Evolutionary conservation across 2,797 vertebrate genomes (phyloP), one percentile per base, ranked within the genome.

Genomic region (Ispidina picta): DNA sequence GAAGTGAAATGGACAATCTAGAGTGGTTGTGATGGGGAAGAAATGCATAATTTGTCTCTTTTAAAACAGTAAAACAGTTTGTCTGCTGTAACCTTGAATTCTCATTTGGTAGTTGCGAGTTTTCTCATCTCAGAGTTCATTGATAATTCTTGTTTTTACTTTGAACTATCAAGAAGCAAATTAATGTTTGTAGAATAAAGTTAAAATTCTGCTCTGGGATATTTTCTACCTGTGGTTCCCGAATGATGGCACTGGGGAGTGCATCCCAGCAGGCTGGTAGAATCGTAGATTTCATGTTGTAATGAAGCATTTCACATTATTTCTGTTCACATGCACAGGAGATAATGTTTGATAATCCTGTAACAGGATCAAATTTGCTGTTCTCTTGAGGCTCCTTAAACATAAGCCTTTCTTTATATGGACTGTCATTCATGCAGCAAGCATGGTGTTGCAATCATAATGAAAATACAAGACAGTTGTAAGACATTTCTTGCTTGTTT

Each of bases 151-250:
- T 54, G 17, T 11, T 65, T 94, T 90, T 82, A 59, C 88, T 88
- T 89, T 73, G 88, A 91, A 68, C 68, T 68, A 58, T 86, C 59
- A 84, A 90, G 68, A 86, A 86, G 39, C 23, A 90, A 93, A 85
- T 94, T 63, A 75, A 44, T 86, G 44, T 65, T 69, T 73, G 62
- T 54, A 62, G 62, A 83, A 83, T 59, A 70, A 66, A 56, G 54
- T 44, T 52, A 74, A 66, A 33, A 74, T 88, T 91, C 49, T 77
- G 12, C 62, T 93, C 43, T 86, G 49, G 52, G 58, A 18, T 95
- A 64, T 95, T 92, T 93, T 76, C 37, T 73, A n/a, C 52, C 56
- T 94, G 62, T 11, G n/a, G 37, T 76, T 91, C 17, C 23, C 29
- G 41, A 69, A n/a, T 41, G 48, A 8, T 86, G 60, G 55, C 33